phyloP scores from a whole-genome alignment of 2,888 invertebrate species.

The Philaethria dido region DNA sequence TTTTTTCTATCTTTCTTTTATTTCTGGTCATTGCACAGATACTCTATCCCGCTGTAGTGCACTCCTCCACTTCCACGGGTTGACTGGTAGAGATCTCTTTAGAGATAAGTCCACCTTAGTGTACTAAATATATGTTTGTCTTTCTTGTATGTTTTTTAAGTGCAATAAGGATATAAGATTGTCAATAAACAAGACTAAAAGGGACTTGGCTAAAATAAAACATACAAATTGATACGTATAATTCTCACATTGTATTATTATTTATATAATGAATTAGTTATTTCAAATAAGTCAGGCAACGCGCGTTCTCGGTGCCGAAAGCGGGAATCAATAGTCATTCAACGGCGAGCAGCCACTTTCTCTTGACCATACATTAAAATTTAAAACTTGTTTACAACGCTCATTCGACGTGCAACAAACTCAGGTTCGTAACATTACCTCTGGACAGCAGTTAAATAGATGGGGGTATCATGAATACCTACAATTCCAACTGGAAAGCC shows the following conservation, averaged over 20 bases:
- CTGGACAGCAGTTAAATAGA: constrained; percentile 72
- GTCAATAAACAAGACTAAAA: too few species aligned
- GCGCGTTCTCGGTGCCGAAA: constrained; percentile 64
- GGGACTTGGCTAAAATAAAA: not conserved
- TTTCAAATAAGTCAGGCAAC: constrained; percentile 49
- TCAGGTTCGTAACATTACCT: constrained; percentile 65
- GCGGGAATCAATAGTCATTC: constrained; percentile 60
- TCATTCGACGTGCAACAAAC: constrained; percentile 65
- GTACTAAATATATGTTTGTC: too few species aligned
- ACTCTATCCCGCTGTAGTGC: too few species aligned
- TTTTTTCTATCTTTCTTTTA: too few species aligned
- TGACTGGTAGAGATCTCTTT: too few species aligned
- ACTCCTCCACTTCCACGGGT: too few species aligned
- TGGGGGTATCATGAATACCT: constrained; percentile 61
- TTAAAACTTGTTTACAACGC: constrained; percentile 76
- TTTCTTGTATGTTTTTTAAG: too few species aligned
- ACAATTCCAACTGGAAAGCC: constrained; percentile 68
- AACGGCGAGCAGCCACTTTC: constrained; percentile 67
- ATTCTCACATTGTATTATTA: not conserved
- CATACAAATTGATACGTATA: not conserved
- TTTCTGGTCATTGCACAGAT: too few species aligned
- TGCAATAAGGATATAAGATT: too few species aligned
- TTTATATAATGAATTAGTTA: not conserved
- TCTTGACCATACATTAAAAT: constrained; percentile 73
- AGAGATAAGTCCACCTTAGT: too few species aligned